A percentile compares a stretch with the other conserved stretches of the same genome.
phyloP scores from a whole-genome alignment of 2,888 invertebrate species.

The Chouioia cunea region DNA sequence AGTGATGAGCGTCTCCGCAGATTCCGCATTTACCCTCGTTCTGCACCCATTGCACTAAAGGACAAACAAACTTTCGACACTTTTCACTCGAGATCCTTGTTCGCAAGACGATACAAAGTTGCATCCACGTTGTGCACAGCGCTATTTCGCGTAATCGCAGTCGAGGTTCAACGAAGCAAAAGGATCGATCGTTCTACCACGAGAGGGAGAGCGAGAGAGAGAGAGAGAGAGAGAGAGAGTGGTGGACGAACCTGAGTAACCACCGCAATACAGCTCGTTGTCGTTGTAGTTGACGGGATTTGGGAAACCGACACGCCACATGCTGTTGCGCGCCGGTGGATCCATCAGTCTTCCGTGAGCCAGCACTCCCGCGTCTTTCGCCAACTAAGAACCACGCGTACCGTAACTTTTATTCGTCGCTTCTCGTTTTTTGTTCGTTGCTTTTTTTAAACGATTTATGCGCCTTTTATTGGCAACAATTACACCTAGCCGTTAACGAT shows the following conservation, averaged over 20 bases:
- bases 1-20: constrained; percentile 88
- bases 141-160: no score
- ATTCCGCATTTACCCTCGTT: constrained; percentile 89
- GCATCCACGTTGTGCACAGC: no score
- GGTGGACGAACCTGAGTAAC: constrained; percentile 78
- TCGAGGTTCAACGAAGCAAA: no score
- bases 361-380: constrained; percentile 65
- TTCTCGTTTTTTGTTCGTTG: no score
- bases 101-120: no score
- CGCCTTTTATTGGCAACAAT: background rate
- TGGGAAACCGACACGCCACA: constrained; percentile 96
- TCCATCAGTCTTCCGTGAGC: constrained; percentile 92
- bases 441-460: no score
- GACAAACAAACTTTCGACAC: background rate
- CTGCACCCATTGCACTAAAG: constrained; percentile 86
- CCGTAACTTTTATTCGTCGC: background rate
- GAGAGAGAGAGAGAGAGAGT: background rate
- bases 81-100: no score
- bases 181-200: background rate
- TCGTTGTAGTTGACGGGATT: constrained; percentile 95
- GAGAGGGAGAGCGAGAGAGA: background rate
- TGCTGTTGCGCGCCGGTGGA: constrained; percentile 91
- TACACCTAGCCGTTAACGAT: background rate
- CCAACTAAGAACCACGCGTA: background rate
- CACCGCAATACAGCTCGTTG: constrained; percentile 94